Conservation (phyloP, 2,113 vertebrate genomes). For the Aptenodytes forsteri region DNA sequence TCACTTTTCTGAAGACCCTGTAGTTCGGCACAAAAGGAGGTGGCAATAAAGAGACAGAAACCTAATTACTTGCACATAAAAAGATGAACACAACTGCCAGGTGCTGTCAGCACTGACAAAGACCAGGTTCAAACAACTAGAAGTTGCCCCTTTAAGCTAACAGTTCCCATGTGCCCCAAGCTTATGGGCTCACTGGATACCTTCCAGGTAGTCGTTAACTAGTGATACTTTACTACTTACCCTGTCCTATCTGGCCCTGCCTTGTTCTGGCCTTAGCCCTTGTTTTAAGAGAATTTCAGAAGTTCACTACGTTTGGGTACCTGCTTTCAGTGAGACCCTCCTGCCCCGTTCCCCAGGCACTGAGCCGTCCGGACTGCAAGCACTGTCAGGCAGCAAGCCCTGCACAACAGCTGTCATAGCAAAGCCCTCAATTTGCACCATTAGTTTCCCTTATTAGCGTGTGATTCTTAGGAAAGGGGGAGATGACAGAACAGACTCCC, state of each 20-base stretch:
- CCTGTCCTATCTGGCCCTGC: neutral
- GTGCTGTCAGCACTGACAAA: neutral
- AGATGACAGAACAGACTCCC: neutral
- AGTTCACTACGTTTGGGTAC: rapidly evolving
- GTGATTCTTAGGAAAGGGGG: neutral
- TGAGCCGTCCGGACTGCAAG: neutral
- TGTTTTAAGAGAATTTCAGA: neutral
- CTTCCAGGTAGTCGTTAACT: neutral
- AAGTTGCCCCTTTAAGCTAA: neutral
- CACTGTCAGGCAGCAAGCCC: neutral
- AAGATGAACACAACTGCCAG: neutral
- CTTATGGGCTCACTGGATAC: neutral
- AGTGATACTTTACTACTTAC: neutral
- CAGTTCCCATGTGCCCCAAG: neutral
- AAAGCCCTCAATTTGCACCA: neutral
- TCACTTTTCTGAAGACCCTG: neutral
- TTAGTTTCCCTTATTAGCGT: neutral
- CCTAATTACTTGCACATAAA: neutral
- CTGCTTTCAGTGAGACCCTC: neutral
- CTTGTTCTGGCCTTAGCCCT: neutral
- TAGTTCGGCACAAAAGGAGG: neutral
- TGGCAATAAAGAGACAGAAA: neutral
- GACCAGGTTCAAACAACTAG: neutral
- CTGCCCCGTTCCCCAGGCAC: neutral
- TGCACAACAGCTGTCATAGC: neutral